These are phyloP conservation scores for Phortica magna DNA, from an alignment of 2,888 invertebrate genomes.

Conservation along the genomic window DNA sequence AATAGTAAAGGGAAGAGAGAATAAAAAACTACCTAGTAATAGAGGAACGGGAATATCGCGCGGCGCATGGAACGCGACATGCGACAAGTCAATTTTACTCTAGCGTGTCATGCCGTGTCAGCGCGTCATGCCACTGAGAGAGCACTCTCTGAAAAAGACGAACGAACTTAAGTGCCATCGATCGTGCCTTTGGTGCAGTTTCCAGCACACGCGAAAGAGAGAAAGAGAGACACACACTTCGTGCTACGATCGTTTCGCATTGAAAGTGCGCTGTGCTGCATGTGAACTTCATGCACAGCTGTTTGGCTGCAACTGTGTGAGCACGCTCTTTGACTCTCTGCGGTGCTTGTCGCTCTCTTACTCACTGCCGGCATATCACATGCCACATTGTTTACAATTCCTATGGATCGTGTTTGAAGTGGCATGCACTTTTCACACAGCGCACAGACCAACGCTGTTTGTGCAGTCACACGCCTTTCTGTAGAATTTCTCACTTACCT, in stretches of 20 bases:
- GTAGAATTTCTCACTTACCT: conserved; percentile 27
- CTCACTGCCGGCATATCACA: neutral
- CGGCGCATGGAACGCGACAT: no score
- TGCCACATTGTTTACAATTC: conserved; percentile 25
- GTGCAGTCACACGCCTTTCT: neutral
- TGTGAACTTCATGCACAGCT: neutral
- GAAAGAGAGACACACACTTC: neutral
- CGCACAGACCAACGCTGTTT: neutral
- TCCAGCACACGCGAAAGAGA: neutral
- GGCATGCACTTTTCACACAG: neutral
- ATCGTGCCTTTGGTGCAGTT: neutral
- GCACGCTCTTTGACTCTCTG: no score
- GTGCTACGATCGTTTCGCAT: neutral
- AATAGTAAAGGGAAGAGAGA: no score
- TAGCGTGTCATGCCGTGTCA: no score
- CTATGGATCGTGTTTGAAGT: conserved; percentile 7
- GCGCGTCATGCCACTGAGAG: no score
- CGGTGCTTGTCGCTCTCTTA: neutral
- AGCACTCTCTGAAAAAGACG: no score
- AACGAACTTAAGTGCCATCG: conserved; percentile 52
- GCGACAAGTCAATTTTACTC: no score
- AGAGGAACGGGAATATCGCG: no score
- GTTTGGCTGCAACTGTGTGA: neutral
- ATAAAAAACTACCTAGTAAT: no score
- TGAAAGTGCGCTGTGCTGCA: conserved; percentile 10